These are phyloP conservation scores for Channa maculata DNA, from an alignment of 2,113 vertebrate species.

Conservation along the genomic window DNA sequence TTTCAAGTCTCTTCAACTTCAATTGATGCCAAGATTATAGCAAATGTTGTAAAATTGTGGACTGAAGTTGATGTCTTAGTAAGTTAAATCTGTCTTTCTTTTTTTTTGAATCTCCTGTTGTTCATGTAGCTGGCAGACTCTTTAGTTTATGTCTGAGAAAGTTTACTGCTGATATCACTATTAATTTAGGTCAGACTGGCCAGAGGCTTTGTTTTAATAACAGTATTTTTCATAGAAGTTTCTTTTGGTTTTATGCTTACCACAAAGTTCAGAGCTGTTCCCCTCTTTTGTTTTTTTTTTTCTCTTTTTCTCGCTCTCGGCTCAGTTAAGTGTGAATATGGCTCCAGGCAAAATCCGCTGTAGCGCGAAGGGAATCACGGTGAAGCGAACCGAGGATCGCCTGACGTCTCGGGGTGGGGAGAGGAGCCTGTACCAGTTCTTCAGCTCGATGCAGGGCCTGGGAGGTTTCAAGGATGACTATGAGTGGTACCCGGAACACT, in stretches of 20 bases:
- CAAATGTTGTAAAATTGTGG: too few species aligned
- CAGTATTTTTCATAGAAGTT: background rate
- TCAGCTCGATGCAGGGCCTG: constrained; percentile 85
- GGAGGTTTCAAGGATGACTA: constrained; percentile 92
- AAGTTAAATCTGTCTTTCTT: too few species aligned
- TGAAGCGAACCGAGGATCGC: constrained; percentile 77
- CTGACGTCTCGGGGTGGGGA: constrained; percentile 75
- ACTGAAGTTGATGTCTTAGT: too few species aligned
- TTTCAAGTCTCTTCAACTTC: too few species aligned
- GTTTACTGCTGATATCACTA: background rate
- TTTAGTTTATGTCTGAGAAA: background rate
- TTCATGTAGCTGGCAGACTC: too few species aligned
- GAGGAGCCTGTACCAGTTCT: constrained; percentile 84
- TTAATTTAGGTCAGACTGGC: background rate
- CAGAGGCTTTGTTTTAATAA: background rate
- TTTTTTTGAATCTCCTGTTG: too few species aligned
- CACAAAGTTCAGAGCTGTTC: background rate
- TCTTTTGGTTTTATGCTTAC: background rate
- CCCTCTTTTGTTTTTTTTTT: background rate
- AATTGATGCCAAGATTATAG: too few species aligned
- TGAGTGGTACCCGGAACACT: constrained; percentile 82
- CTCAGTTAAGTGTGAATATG: constrained; percentile 84
- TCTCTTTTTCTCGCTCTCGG: background rate
- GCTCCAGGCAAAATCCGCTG: constrained; percentile 87
- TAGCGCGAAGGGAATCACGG: constrained; percentile 76